phyloP scores from a whole-genome alignment of 2,113 vertebrate genomes.

The Spea bombifrons region DNA sequence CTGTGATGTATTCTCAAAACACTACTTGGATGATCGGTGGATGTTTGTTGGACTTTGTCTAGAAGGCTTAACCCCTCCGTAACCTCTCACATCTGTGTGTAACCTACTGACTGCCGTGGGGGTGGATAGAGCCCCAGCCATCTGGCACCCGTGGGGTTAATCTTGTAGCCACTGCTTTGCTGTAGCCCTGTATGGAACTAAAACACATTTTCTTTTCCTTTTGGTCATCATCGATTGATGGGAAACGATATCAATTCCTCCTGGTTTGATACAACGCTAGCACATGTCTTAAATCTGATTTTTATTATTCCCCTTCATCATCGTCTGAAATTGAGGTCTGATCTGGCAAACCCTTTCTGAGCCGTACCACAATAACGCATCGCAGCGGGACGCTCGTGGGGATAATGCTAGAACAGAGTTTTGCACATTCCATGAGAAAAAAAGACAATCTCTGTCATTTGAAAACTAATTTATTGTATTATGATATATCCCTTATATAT shows the following conservation, averaged over 20 bases:
- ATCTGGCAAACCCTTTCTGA: not conserved
- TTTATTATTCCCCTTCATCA: not conserved
- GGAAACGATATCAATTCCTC: not conserved
- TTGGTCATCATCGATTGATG: no score
- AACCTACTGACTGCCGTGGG: not conserved
- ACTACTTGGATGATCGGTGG: constrained; percentile 64
- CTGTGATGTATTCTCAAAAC: constrained; percentile 64
- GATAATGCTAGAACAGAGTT: constrained; percentile 45
- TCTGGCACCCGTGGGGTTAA: not conserved
- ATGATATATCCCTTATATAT: constrained; percentile 2
- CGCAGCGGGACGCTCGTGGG: constrained; percentile 2
- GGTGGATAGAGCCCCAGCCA: not conserved
- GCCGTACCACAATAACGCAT: not conserved
- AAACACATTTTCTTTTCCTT: no score
- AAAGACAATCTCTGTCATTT: constrained; percentile 57
- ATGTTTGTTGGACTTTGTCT: constrained; percentile 51
- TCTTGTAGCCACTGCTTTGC: constrained; percentile 35
- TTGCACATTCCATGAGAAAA: constrained; percentile 58
- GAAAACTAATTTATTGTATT: constrained; percentile 49
- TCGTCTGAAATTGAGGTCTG: not conserved
- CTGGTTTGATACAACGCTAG: not conserved
- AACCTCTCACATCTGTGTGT: constrained; percentile 37
- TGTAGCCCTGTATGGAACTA: not conserved
- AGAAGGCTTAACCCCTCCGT: constrained; percentile 56
- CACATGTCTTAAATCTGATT: constrained; percentile 4